Conservation (phyloP, 1,140 invertebrate species). For the Mamestra configurata region DNA sequence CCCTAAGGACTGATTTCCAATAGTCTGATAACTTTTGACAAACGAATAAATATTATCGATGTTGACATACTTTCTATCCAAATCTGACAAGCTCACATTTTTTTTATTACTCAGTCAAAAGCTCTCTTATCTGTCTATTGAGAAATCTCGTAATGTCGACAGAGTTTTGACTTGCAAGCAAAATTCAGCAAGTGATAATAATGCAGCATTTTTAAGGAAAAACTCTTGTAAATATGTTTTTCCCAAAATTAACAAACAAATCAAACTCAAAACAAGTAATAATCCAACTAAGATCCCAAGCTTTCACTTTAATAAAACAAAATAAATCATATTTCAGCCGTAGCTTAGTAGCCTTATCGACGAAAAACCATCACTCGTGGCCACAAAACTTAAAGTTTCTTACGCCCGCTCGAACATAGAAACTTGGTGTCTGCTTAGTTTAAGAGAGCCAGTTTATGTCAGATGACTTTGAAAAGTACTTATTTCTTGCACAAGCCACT, state of each 20-base stretch:
- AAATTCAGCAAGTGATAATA: neutral
- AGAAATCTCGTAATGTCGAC: too few relatives aligned
- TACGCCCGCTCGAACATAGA: conserved; percentile 64
- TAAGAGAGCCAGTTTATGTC: conserved; percentile 74
- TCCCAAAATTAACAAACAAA: neutral
- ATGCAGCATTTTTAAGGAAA: neutral
- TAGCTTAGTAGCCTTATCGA: conserved; percentile 53
- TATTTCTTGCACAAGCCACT: conserved; percentile 63
- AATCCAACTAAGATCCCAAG: conserved; percentile 26
- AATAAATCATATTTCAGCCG: conserved; percentile 36
- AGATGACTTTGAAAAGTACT: conserved; percentile 74
- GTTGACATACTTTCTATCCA: too few relatives aligned
- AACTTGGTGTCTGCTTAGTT: conserved; percentile 77
- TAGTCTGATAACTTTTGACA: too few relatives aligned
- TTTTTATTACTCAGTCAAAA: too few relatives aligned
- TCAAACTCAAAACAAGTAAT: neutral
- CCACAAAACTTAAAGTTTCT: conserved; percentile 71
- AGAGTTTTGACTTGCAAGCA: too few relatives aligned
- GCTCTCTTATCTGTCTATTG: too few relatives aligned
- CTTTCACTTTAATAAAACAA: conserved; percentile 19
- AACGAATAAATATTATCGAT: too few relatives aligned
- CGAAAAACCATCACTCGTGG: conserved; percentile 62
- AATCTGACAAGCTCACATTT: too few relatives aligned
- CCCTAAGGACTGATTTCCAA: too few relatives aligned
- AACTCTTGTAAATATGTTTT: neutral